A percentile compares a stretch with the other conserved stretches of the same genome.
Evolutionary conservation across 35 echinoderm and acorn worm species (phyloP).

Genomic region (Anneissia japonica): DNA sequence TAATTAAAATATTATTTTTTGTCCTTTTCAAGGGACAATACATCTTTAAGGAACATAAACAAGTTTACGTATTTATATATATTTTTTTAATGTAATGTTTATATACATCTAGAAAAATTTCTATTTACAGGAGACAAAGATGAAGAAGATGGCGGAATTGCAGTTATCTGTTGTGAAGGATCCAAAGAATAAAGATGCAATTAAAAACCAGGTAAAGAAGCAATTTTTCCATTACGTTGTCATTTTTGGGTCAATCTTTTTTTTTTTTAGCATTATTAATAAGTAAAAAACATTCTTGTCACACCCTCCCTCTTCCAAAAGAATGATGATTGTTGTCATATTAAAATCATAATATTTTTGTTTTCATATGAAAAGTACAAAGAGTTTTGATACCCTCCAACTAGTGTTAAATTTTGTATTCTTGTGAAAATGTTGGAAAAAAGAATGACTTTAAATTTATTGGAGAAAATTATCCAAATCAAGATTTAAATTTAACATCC

Average conservation of each 20-base stretch:
- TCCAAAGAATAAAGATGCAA: constrained; percentile 78
- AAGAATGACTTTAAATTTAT: neutral
- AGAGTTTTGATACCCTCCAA: neutral
- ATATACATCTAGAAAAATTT: neutral
- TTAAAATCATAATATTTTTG: neutral
- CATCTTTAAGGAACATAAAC: too few relatives aligned
- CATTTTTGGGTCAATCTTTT: neutral
- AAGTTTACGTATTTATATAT: too few relatives aligned
- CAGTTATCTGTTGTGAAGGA: constrained; percentile 74
- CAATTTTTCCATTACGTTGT: neutral
- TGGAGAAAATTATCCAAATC: too few relatives aligned
- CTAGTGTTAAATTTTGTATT: neutral
- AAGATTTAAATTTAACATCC: too few relatives aligned
- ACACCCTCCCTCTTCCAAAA: too few relatives aligned
- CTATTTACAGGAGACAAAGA: constrained; percentile 80
- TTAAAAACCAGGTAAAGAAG: constrained; percentile 65
- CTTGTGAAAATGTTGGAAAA: neutral
- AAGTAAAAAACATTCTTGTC: too few relatives aligned
- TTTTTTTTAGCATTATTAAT: too few relatives aligned
- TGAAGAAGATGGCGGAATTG: constrained; percentile 97
- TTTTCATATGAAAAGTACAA: neutral
- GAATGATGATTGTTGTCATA: too few relatives aligned
- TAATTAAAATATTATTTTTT: too few relatives aligned
- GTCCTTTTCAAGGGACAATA: too few relatives aligned
- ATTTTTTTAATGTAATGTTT: neutral